These are phyloP conservation scores for Helarctos malayanus DNA, from an alignment of 2,797 vertebrate species.

Conservation along the genomic window DNA sequence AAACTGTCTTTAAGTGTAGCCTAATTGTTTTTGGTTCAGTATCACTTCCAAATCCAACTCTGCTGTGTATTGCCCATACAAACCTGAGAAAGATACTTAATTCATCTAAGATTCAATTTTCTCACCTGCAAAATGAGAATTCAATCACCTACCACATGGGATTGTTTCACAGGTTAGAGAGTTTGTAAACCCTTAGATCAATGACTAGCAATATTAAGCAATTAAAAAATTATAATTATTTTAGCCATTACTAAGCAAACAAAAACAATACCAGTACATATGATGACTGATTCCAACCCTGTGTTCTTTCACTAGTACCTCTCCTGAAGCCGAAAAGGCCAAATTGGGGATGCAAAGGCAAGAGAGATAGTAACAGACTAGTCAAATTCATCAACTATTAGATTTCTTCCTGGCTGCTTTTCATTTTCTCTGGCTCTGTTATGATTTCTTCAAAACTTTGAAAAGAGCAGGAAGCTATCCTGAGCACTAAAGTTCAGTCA, in stretches of 20 bases:
- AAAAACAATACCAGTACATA: background rate
- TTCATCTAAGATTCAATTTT: background rate
- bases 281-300: background rate
- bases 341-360: background rate
- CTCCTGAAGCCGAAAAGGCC: background rate
- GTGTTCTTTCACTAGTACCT: background rate
- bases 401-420: background rate
- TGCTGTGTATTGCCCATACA: background rate
- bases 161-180: background rate
- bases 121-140: background rate
- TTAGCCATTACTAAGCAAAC: background rate
- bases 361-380: background rate
- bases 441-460: background rate
- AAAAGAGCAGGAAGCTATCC: background rate
- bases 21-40: background rate
- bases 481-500: background rate
- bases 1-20: background rate
- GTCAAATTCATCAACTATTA: background rate
- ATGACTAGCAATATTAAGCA: background rate
- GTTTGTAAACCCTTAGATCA: background rate
- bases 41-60: background rate
- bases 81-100: background rate
- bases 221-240: background rate
- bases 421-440: background rate
- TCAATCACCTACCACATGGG: background rate